These are phyloP conservation scores for Calonectris borealis DNA, from an alignment of 2,113 vertebrate species.

Conservation along the genomic window DNA sequence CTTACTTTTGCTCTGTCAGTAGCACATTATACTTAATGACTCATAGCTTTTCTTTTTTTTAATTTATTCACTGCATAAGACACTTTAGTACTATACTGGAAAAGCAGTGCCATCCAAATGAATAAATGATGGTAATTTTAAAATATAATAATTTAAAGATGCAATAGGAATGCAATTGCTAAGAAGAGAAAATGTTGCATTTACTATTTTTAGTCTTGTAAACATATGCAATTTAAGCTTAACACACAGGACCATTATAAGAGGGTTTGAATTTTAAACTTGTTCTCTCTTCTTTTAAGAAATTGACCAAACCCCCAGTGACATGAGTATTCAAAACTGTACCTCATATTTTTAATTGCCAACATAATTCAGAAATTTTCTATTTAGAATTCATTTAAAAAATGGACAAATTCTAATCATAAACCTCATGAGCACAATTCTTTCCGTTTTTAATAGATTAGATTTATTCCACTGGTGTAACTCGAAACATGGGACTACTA, in stretches of 20 bases:
- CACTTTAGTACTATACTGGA: neutral
- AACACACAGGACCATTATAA: neutral
- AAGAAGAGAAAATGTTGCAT: neutral
- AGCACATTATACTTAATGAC: neutral
- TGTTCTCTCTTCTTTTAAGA: slow-evolving; percentile 5
- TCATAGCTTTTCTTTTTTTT: neutral
- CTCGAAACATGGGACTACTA: rapidly evolving
- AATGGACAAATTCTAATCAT: neutral
- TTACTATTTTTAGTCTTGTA: slow-evolving; percentile 16
- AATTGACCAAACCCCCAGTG: neutral
- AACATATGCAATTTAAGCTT: slow-evolving; percentile 16
- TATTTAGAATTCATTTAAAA: neutral
- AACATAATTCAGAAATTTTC: slow-evolving; percentile 26
- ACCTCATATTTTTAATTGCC: slow-evolving; percentile 30
- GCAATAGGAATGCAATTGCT: neutral
- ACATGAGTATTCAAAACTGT: slow-evolving; percentile 11
- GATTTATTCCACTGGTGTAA: neutral
- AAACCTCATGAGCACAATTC: neutral
- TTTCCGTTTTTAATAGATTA: neutral
- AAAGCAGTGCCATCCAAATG: neutral
- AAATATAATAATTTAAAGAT: neutral
- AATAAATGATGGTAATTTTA: neutral
- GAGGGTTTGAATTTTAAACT: slow-evolving; percentile 26
- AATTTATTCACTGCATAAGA: neutral
- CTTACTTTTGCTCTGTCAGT: neutral